Percentiles rank a stretch among this genome's conserved stretches.
Conservation (phyloP, 2,888 invertebrate genomes). For the Amphipyra tragopoginis region DNA sequence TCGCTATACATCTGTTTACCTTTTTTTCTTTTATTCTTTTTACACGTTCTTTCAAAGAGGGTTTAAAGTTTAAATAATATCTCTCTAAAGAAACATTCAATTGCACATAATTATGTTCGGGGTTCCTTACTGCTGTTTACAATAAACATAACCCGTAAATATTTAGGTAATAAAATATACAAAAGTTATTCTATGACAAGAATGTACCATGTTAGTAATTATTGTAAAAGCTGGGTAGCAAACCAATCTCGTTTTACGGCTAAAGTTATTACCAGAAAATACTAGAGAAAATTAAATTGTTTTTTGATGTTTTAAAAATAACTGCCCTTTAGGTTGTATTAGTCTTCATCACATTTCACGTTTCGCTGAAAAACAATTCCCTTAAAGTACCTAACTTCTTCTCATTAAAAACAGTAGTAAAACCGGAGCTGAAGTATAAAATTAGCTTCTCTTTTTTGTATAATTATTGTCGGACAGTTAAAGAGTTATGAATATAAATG, state of each 20-base stretch:
- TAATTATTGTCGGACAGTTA: background rate
- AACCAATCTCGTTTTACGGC: constrained; percentile 6
- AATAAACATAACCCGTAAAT: constrained; percentile 10
- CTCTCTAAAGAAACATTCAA: constrained; percentile 34
- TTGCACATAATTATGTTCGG: constrained; percentile 32
- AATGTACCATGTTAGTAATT: constrained; percentile 7
- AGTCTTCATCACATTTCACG: background rate
- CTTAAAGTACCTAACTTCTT: no score
- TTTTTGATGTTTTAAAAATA: background rate
- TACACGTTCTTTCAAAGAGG: constrained; percentile 32
- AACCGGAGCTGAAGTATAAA: no score
- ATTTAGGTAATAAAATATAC: background rate
- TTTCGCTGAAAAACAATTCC: no score
- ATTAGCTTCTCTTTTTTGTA: no score
- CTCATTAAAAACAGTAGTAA: no score
- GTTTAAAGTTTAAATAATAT: constrained; percentile 24
- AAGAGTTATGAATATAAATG: no score
- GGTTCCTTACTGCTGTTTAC: constrained; percentile 16
- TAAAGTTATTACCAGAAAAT: no score
- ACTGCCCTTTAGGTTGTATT: background rate
- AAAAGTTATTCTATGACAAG: background rate
- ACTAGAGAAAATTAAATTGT: no score
- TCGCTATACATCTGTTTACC: constrained; percentile 70
- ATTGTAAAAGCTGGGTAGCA: constrained; percentile 1
- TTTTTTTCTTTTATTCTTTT: constrained; percentile 59